Conservation (phyloP, 1,140 invertebrate species). For the Sycophaga agraensis region DNA sequence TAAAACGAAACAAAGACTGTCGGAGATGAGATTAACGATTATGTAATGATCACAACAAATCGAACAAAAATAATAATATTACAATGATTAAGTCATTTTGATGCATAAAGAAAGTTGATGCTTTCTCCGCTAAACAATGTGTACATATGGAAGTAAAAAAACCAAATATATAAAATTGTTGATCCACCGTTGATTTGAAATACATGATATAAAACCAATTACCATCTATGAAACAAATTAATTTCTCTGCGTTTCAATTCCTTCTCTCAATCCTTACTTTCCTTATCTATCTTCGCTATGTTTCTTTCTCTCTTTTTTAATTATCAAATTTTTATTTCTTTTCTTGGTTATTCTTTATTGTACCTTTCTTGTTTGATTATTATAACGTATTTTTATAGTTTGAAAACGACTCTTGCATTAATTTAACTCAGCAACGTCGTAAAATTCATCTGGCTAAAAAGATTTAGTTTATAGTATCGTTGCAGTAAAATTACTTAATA, state of each 20-base stretch:
- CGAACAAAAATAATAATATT: conserved; percentile 2
- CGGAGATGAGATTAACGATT: conserved; percentile 22
- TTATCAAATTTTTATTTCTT: background rate
- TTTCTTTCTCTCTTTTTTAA: background rate
- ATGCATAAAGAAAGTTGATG: conserved; percentile 2
- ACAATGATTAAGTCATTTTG: conserved; percentile 6
- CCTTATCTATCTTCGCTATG: background rate
- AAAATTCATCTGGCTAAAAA: no score
- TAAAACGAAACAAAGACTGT: conserved; percentile 23
- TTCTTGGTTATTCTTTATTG: background rate
- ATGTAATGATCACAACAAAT: conserved; percentile 1
- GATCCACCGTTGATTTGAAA: conserved; percentile 50
- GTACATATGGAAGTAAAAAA: conserved; percentile 17
- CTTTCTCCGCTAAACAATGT: background rate
- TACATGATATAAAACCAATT: conserved; percentile 42
- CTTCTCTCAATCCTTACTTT: conserved; percentile 30
- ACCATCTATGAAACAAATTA: conserved; percentile 43
- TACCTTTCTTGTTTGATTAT: no score
- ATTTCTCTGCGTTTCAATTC: conserved; percentile 51
- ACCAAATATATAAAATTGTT: conserved; percentile 36
- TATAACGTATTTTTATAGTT: no score
- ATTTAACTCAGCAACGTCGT: no score
- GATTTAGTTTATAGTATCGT: no score
- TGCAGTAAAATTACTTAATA: no score
- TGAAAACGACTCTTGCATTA: no score